These are phyloP conservation scores for Volucella zonaria DNA, from an alignment of 2,888 invertebrate species.

Conservation along the genomic window DNA sequence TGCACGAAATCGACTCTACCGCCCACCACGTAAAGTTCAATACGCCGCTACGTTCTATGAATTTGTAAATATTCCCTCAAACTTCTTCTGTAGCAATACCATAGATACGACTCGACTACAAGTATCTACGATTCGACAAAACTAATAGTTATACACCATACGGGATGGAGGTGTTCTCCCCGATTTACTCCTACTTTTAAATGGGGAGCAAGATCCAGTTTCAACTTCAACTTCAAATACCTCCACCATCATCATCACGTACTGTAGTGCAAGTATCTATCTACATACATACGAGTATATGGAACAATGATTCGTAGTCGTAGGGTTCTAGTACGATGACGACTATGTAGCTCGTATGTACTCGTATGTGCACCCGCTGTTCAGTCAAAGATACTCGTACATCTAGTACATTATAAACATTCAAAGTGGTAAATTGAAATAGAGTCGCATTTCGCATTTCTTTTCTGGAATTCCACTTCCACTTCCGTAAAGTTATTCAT, in stretches of 20 bases:
- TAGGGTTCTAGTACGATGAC: background rate
- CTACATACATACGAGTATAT: constrained; percentile 1
- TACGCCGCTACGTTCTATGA: constrained; percentile 54
- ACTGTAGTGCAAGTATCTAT: background rate
- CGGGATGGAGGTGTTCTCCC: constrained; percentile 18
- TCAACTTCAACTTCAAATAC: background rate
- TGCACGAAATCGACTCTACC: constrained; percentile 54
- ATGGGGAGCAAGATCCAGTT: no score
- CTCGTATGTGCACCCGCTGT: constrained; percentile 13
- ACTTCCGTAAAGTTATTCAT: constrained; percentile 70
- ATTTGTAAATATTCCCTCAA: constrained; percentile 64
- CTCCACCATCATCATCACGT: background rate
- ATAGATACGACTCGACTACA: no score
- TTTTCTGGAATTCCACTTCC: constrained; percentile 55
- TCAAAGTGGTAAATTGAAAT: constrained; percentile 64
- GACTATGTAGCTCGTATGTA: background rate
- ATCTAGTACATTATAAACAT: constrained; percentile 45
- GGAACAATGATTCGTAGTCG: constrained; percentile 2
- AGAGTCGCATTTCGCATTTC: constrained; percentile 40
- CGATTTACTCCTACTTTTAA: constrained; percentile 36
- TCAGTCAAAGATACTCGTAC: background rate
- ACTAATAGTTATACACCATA: constrained; percentile 23
- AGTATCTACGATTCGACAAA: constrained; percentile 32
- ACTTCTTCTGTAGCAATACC: constrained; percentile 14
- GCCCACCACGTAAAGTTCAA: constrained; percentile 58